phyloP scores from a whole-genome alignment of 1,140 invertebrate genomes.

The Physella acuta region DNA sequence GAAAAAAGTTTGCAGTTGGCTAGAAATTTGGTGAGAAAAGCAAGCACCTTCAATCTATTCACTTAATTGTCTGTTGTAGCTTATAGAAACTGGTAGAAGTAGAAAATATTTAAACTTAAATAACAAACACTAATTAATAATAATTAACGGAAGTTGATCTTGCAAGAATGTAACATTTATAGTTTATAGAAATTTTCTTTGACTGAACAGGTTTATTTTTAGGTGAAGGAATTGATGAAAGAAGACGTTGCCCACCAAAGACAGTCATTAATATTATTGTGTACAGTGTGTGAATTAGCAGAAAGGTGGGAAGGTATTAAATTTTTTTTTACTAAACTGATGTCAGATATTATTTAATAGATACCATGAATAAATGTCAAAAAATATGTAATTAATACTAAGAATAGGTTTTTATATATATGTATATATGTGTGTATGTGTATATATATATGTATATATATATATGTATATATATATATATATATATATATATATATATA shows the following conservation, averaged over 20 bases:
- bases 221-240: slow-evolving; percentile 18
- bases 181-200: background rate
- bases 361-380: no score
- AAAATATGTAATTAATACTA: no score
- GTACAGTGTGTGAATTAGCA: background rate
- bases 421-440: background rate
- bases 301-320: slow-evolving; percentile 10
- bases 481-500: background rate
- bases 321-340: no score
- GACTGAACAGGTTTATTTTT: background rate
- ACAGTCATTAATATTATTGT: slow-evolving; percentile 1
- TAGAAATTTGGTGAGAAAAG: slow-evolving; percentile 28
- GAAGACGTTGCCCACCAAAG: background rate
- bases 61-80: no score
- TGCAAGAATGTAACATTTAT: no score
- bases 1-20: slow-evolving; percentile 21
- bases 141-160: no score
- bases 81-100: no score
- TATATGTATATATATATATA: background rate
- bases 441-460: background rate
- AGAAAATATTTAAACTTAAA: no score
- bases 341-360: no score
- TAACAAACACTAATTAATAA: no score
- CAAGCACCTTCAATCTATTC: no score
- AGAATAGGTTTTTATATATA: background rate